These are phyloP conservation scores for Selene dorsalis DNA, from an alignment of 2,797 vertebrate genomes.

Conservation along the genomic window DNA sequence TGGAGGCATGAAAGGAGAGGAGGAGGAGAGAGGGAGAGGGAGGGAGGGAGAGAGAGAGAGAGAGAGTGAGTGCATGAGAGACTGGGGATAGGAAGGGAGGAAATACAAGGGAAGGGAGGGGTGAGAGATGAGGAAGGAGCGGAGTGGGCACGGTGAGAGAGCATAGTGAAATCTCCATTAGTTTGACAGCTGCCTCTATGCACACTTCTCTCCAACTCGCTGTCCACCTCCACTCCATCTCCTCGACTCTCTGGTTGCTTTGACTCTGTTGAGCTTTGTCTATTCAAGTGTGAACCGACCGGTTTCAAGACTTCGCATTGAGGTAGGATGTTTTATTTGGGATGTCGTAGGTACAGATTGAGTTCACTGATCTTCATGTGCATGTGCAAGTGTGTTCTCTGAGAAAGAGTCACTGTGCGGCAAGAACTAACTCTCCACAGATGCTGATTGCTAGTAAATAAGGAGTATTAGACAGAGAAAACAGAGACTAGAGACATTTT, in stretches of 20 bases:
- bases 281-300: background rate
- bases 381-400: conserved; percentile 6
- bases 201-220: conserved; percentile 42
- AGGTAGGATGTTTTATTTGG: conserved; percentile 73
- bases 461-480: background rate
- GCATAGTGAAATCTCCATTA: conserved; percentile 69
- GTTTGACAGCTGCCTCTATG: conserved; percentile 73
- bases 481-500: background rate
- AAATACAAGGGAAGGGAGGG: conserved; percentile 55
- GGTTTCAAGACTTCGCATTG: conserved; percentile 17
- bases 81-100: conserved; percentile 34
- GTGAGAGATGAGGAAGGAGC: conserved; percentile 39
- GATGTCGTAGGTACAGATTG: background rate
- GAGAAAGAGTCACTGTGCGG: conserved; percentile 8
- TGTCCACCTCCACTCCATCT: conserved; percentile 26
- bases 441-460: background rate
- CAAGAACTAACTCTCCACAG: background rate
- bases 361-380: background rate
- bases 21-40: conserved; percentile 34
- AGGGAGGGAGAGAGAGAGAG: conserved; percentile 24
- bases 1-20: conserved; percentile 23
- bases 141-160: conserved; percentile 48
- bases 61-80: conserved; percentile 32
- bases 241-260: background rate
- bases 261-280: background rate